Conservation (phyloP, 1,140 invertebrate species). For the Physella acuta region DNA sequence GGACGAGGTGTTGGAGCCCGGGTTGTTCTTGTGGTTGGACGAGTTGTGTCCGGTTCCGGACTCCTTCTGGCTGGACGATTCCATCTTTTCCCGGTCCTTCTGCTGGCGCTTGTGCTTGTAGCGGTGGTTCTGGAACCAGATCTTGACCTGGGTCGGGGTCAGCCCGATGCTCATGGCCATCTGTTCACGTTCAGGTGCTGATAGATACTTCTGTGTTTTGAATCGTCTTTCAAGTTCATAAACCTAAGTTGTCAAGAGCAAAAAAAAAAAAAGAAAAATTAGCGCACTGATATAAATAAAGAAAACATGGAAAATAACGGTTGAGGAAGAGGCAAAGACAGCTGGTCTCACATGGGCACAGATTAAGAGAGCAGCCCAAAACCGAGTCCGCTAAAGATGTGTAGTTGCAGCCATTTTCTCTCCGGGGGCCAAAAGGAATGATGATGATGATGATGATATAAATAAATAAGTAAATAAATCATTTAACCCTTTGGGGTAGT, state of each 20-base stretch:
- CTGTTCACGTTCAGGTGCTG: conserved; percentile 93
- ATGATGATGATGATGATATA: background rate
- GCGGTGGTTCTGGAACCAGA: conserved; percentile 87
- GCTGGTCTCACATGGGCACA: too few species aligned
- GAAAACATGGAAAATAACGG: background rate
- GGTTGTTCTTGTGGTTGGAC: conserved; percentile 15
- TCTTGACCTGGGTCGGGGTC: conserved; percentile 90
- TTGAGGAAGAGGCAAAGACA: too few species aligned
- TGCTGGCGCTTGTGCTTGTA: conserved; percentile 71
- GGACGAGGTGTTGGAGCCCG: background rate
- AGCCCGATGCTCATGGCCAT: conserved; percentile 87
- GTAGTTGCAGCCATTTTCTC: too few species aligned
- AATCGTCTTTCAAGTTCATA: conserved; percentile 93
- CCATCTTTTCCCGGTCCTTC: conserved; percentile 62
- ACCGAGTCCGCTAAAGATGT: too few species aligned
- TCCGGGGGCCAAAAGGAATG: too few species aligned
- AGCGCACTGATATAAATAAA: too few species aligned
- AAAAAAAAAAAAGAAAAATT: too few species aligned
- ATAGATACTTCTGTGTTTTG: conserved; percentile 92
- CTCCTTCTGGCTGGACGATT: conserved; percentile 27
- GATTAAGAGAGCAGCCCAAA: too few species aligned
- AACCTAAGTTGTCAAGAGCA: too few species aligned
- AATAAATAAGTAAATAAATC: too few species aligned
- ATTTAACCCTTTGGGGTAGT: too few species aligned
- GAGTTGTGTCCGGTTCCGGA: conserved; percentile 18